A percentile compares a stretch with the other conserved stretches of the same genome.
Conservation (phyloP, 2,888 invertebrate species). For the Dasysyrphus tricinctus region DNA sequence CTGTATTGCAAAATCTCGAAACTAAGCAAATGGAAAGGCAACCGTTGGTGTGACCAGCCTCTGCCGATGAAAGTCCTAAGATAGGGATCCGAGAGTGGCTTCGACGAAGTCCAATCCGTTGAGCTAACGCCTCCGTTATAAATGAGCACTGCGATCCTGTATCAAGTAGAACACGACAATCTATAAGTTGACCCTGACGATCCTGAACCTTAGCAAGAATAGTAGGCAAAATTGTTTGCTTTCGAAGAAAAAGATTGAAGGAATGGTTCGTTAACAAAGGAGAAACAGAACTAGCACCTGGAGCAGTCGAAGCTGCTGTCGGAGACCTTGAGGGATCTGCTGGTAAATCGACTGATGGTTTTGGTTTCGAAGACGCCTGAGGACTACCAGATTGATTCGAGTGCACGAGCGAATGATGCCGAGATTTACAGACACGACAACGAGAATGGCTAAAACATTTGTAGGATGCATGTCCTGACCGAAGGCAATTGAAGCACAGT, state of each 20-base stretch:
- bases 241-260: neutral
- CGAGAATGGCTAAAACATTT: slow-evolving; percentile 23
- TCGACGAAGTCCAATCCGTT: too few relatives aligned
- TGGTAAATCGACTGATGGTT: neutral
- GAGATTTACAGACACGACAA: too few relatives aligned
- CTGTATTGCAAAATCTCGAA: neutral
- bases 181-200: neutral
- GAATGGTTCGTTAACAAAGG: neutral
- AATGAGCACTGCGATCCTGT: neutral
- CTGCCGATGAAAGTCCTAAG: too few relatives aligned
- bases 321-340: neutral
- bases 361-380: neutral
- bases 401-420: slow-evolving; percentile 1
- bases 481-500: neutral
- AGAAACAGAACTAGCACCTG: neutral
- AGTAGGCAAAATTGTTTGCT: slow-evolving; percentile 20
- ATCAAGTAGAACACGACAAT: neutral
- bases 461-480: slow-evolving; percentile 1
- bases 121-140: neutral
- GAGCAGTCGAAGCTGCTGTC: neutral
- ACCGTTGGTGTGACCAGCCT: neutral
- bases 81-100: too few relatives aligned
- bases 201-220: neutral
- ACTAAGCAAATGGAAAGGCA: neutral
- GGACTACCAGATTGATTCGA: neutral